These are phyloP conservation scores for Myotis brandtii DNA, from an alignment of 2,113 vertebrate genomes.

Conservation along the genomic window DNA sequence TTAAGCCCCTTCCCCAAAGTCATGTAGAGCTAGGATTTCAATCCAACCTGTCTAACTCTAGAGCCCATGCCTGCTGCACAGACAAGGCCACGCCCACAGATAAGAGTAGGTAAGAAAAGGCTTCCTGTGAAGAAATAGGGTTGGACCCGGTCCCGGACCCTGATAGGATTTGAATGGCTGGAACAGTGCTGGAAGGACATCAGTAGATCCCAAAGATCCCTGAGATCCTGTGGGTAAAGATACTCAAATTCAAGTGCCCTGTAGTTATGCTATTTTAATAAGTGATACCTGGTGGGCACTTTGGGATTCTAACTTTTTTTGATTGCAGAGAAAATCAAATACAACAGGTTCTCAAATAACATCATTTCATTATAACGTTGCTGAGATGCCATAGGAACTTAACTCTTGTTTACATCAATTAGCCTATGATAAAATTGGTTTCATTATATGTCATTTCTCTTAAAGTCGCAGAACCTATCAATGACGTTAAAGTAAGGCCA, in stretches of 20 bases:
- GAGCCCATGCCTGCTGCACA: not conserved
- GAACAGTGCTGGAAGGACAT: not conserved
- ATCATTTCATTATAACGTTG: not conserved
- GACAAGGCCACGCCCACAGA: not conserved
- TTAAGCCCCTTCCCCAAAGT: not conserved
- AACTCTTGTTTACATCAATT: not conserved
- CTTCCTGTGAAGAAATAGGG: not conserved
- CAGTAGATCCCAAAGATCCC: not conserved
- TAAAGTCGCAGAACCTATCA: not conserved
- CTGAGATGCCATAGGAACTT: not conserved
- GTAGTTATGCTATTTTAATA: not conserved
- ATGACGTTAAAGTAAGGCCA: not conserved
- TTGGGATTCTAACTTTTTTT: not conserved
- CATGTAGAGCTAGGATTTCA: not conserved
- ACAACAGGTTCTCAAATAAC: not conserved
- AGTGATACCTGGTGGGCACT: not conserved
- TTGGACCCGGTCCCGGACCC: not conserved
- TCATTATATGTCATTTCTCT: not conserved
- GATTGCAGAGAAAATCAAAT: not conserved
- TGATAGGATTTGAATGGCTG: not conserved
- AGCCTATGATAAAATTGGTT: not conserved
- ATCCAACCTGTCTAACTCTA: not conserved
- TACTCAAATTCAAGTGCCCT: slow-evolving; percentile 1
- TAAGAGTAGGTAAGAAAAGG: not conserved
- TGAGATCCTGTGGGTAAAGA: not conserved